These are phyloP conservation scores for Corythaeola cristata DNA, from an alignment of 2,113 vertebrate species.

Conservation along the genomic window DNA sequence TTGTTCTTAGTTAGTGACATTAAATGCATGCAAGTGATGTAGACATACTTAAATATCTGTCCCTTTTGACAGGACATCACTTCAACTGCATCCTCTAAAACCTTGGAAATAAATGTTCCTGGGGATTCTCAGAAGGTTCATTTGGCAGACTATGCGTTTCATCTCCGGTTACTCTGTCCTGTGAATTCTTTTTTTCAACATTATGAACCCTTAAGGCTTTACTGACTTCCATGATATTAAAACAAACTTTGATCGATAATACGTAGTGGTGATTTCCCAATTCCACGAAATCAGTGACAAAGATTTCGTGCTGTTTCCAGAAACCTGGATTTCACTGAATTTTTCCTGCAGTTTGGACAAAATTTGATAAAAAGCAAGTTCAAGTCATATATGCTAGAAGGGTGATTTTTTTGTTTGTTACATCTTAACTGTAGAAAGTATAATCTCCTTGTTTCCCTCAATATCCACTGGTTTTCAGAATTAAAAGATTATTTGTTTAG, in stretches of 20 bases:
- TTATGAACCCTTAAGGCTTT: not conserved
- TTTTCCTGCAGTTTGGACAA: not conserved
- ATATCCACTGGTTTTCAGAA: rapidly evolving
- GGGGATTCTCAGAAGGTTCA: not conserved
- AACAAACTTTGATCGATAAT: rapidly evolving
- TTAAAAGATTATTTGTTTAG: not conserved
- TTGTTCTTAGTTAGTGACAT: not conserved
- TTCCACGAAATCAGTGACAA: not conserved
- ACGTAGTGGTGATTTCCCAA: not conserved
- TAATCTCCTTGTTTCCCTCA: not conserved
- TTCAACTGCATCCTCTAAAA: not conserved
- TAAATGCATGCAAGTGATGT: not conserved
- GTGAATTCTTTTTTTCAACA: not conserved
- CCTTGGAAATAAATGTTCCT: not conserved
- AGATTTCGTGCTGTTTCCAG: not conserved
- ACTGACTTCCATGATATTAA: not conserved
- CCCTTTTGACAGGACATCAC: not conserved
- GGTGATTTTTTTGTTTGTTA: not conserved
- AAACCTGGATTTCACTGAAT: not conserved
- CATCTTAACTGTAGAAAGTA: not conserved
- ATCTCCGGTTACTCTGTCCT: not conserved
- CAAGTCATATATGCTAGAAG: not conserved
- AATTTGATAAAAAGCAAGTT: not conserved
- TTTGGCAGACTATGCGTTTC: not conserved
- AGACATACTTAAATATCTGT: not conserved